Conservation (phyloP, 2,888 invertebrate species). For the Apoda limacodes region DNA sequence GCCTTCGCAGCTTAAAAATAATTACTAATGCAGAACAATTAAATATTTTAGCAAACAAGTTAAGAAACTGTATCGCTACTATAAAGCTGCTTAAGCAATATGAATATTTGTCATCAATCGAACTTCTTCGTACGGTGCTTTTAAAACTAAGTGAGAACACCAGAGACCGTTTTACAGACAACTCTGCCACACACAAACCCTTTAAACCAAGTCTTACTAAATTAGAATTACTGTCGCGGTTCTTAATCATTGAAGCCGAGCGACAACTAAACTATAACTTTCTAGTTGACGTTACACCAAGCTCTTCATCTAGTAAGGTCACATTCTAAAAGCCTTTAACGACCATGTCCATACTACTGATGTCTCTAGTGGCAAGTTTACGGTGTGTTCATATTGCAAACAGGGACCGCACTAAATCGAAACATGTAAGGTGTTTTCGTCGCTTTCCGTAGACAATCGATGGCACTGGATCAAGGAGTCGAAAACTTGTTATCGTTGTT, state of each 20-base stretch:
- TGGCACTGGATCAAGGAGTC: constrained; percentile 2
- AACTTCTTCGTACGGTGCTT: constrained; percentile 3
- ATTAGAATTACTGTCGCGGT: background rate
- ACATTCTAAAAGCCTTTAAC: too few species aligned
- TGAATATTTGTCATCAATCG: constrained; percentile 1
- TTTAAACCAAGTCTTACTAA: background rate
- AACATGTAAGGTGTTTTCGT: constrained; percentile 1
- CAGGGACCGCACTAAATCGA: too few species aligned
- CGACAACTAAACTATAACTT: constrained; percentile 4
- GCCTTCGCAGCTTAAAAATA: background rate
- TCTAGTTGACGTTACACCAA: too few species aligned
- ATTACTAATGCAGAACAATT: constrained; percentile 1
- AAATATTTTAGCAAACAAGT: constrained; percentile 1
- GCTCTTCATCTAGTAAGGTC: too few species aligned
- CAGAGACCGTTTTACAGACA: constrained; percentile 4
- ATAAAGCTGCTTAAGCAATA: background rate
- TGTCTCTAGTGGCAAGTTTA: too few species aligned
- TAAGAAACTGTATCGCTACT: constrained; percentile 1
- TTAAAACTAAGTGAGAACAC: constrained; percentile 5
- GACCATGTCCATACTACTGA: too few species aligned
- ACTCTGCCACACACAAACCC: background rate
- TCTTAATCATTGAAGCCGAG: constrained; percentile 2
- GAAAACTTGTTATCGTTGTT: constrained; percentile 3
- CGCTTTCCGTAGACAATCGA: background rate
- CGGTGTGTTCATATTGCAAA: too few species aligned